A percentile compares a stretch with the other conserved stretches of the same genome.
Conservation (phyloP, 1,140 invertebrate genomes). For the Pomacea maculata region DNA sequence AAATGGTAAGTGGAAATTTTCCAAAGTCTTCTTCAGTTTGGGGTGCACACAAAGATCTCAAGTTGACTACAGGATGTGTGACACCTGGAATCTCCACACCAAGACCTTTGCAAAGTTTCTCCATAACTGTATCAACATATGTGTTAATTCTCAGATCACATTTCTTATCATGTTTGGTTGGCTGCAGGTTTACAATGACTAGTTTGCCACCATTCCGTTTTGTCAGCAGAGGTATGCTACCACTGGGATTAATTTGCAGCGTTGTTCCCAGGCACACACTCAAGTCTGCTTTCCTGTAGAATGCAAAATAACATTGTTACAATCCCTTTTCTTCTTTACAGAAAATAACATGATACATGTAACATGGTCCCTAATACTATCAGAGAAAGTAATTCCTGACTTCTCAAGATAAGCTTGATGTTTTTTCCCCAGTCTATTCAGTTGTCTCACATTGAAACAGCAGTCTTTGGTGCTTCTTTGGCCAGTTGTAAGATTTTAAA, state of each 20-base stretch:
- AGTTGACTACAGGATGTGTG: slow-evolving; percentile 28
- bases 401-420: too few species aligned
- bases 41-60: background rate
- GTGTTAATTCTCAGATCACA: slow-evolving; percentile 88
- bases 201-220: slow-evolving; percentile 89
- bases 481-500: too few species aligned
- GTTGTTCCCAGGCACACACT: slow-evolving; percentile 95
- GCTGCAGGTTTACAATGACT: slow-evolving; percentile 95
- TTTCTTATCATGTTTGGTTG: slow-evolving; percentile 96
- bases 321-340: too few species aligned
- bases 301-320: slow-evolving; percentile 1
- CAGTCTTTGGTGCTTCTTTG: too few species aligned
- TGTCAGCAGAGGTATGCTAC: slow-evolving; percentile 88
- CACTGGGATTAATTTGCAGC: slow-evolving; percentile 96
- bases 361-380: background rate
- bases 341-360: slow-evolving; percentile 14
- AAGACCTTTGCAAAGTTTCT: slow-evolving; percentile 69
- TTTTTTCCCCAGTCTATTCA: too few species aligned
- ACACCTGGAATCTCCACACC: slow-evolving; percentile 49
- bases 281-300: slow-evolving; percentile 83
- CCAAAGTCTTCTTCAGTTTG: too few species aligned
- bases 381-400: background rate
- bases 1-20: too few species aligned
- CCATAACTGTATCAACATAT: slow-evolving; percentile 88
- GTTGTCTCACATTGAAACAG: too few species aligned